phyloP scores from a whole-genome alignment of 2,888 invertebrate species.

The Ophion costatus region DNA sequence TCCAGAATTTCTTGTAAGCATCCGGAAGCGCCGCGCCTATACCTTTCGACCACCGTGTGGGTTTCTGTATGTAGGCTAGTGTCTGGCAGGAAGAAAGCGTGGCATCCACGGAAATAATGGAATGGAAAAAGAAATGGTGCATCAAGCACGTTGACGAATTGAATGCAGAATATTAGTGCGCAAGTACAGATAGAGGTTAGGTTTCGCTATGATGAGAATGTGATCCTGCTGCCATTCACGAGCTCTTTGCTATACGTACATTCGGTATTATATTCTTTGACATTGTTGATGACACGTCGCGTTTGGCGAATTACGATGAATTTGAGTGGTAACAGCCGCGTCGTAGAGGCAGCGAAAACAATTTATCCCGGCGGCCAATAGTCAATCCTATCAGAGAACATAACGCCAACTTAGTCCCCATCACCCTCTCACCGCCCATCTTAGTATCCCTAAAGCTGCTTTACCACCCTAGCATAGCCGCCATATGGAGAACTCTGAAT shows the following conservation, averaged over 20 bases:
- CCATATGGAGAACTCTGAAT: too few relatives aligned
- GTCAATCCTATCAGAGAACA: too few relatives aligned
- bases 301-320: not conserved
- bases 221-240: not conserved
- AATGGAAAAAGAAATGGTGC: not conserved
- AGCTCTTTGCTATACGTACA: not conserved
- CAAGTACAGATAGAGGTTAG: conserved; percentile 1
- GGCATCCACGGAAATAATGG: not conserved
- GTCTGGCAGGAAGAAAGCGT: conserved; percentile 42
- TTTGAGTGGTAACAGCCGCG: not conserved
- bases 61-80: conserved; percentile 65
- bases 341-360: too few relatives aligned
- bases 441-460: too few relatives aligned
- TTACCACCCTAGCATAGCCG: too few relatives aligned
- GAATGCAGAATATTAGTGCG: not conserved
- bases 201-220: not conserved
- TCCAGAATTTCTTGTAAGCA: conserved; percentile 94
- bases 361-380: too few relatives aligned
- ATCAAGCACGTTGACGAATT: not conserved
- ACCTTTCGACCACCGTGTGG: conserved; percentile 83
- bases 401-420: too few relatives aligned
- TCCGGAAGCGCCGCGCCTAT: conserved; percentile 89
- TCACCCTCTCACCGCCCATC: too few relatives aligned
- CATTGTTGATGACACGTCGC: not conserved
- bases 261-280: not conserved